These are phyloP conservation scores for Hydractinia symbiolongicarpus DNA, from an alignment of 30 jellyfish, hydroid and myxozoan species.

Conservation along the genomic window DNA sequence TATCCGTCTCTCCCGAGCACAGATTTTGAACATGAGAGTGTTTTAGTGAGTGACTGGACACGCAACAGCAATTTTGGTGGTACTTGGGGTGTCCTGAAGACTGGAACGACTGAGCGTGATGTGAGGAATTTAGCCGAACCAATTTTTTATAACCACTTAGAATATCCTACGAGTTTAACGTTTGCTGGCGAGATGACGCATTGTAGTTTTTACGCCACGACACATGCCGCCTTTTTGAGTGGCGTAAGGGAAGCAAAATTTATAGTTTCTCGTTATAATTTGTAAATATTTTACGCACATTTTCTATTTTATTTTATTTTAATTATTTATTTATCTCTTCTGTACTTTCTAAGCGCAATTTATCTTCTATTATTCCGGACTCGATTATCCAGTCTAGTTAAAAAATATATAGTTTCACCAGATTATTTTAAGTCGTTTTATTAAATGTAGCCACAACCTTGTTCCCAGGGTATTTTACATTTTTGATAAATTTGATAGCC, in stretches of 20 bases:
- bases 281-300: too few species aligned
- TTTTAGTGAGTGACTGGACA: slow-evolving; percentile 1
- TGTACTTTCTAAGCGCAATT: too few species aligned
- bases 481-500: too few species aligned
- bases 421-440: too few species aligned
- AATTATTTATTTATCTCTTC: too few species aligned
- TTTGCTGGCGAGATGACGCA: slow-evolving; percentile 31
- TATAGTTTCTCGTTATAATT: too few species aligned
- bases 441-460: too few species aligned
- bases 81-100: neutral
- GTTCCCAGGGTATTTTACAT: too few species aligned
- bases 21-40: slow-evolving; percentile 2
- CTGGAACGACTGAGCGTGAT: neutral
- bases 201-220: slow-evolving; percentile 4
- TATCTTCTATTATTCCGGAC: too few species aligned
- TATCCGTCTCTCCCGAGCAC: slow-evolving; percentile 2
- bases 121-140: slow-evolving; percentile 3
- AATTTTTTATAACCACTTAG: neutral
- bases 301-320: too few species aligned
- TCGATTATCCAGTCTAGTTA: too few species aligned
- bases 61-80: neutral
- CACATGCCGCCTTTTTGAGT: slow-evolving; percentile 15
- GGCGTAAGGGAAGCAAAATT: slow-evolving; percentile 22
- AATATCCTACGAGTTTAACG: neutral
- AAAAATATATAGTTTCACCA: too few species aligned